Conservation (phyloP, 2,113 vertebrate species). For the Egretta garzetta region DNA sequence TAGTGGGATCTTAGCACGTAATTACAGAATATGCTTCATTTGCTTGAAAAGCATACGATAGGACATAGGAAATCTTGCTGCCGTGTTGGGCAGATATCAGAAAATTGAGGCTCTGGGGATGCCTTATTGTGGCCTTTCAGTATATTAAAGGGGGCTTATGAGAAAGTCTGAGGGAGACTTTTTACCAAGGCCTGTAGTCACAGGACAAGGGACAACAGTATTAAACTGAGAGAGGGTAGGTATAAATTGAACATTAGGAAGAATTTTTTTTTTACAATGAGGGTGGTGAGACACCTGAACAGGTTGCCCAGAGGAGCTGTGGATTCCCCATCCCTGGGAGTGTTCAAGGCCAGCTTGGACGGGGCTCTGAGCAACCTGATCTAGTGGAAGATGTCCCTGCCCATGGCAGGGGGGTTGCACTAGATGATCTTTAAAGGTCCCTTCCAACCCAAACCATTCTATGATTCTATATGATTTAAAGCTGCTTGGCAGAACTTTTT, state of each 20-base stretch:
- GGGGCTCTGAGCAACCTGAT: background rate
- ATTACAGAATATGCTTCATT: background rate
- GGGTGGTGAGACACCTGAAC: background rate
- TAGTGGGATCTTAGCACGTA: background rate
- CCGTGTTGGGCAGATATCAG: fast-evolving
- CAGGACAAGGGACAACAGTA: background rate
- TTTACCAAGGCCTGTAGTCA: background rate
- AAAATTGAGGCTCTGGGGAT: background rate
- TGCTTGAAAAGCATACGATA: background rate
- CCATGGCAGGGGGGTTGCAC: background rate
- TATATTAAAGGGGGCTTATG: background rate
- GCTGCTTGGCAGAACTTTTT: background rate
- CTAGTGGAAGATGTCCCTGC: background rate
- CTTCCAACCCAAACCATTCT: background rate
- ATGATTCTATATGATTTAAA: background rate
- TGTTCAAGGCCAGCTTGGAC: background rate
- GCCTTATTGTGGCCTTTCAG: background rate
- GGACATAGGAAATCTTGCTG: background rate
- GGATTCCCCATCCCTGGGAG: background rate
- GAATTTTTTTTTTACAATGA: background rate
- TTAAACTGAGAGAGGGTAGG: background rate
- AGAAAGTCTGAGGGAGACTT: background rate
- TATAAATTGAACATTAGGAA: background rate
- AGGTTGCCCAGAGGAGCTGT: background rate
- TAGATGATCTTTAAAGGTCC: too few species aligned